Percentiles rank a stretch among this genome's conserved stretches.
These are phyloP conservation scores for Gopherus flavomarginatus DNA, from an alignment of 2,113 vertebrate genomes.

Conservation along the genomic window DNA sequence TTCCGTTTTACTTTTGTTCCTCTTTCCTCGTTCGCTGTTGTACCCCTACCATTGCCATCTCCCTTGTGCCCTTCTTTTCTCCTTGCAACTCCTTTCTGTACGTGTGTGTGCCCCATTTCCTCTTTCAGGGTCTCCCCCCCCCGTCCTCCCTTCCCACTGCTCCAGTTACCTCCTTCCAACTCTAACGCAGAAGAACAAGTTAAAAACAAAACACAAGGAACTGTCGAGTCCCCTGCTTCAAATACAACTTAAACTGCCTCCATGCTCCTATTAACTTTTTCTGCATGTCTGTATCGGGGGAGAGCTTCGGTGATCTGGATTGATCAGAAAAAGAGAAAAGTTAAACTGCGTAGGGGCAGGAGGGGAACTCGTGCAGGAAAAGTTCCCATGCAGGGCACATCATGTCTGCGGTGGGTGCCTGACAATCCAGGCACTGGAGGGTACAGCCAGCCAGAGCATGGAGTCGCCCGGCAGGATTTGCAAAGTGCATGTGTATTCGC, in stretches of 20 bases:
- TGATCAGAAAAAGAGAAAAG: neutral
- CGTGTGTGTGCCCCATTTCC: conserved; percentile 30
- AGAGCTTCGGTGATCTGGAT: neutral
- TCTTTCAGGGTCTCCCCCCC: neutral
- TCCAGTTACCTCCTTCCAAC: neutral
- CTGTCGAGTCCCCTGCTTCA: neutral
- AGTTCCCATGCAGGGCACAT: too few relatives aligned
- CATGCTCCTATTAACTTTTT: conserved; percentile 38
- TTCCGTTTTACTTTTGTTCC: neutral
- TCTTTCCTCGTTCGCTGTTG: neutral
- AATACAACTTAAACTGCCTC: conserved; percentile 43
- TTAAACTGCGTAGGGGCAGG: neutral
- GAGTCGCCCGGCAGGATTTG: neutral
- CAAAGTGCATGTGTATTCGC: neutral
- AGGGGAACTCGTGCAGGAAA: neutral
- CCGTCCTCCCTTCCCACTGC: neutral
- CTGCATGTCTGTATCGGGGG: neutral
- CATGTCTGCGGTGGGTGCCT: too few relatives aligned
- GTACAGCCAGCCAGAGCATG: neutral
- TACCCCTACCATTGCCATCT: neutral
- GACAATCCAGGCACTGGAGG: neutral
- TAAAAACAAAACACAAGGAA: neutral
- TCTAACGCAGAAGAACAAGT: neutral
- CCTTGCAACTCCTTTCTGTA: conserved; percentile 39
- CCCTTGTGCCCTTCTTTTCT: conserved; percentile 64